Base-by-base conservation (phyloP, 2,888 invertebrate genomes). In the Idaea straminata region DNA sequence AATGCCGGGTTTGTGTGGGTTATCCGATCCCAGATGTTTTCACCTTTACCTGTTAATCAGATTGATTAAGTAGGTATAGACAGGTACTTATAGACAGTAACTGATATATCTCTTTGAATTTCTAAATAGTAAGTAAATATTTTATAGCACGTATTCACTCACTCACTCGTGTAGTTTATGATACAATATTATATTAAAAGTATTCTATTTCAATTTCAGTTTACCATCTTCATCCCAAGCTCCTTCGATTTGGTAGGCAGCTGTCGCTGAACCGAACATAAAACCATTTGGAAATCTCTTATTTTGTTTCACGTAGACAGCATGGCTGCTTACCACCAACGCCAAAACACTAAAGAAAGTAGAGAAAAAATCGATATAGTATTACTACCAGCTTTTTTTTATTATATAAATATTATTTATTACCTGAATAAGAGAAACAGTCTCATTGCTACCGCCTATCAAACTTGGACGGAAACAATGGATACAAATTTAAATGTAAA, bases 201-300 rank as follows among this genome's bases (percentile, higher is more conserved):
- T 16, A 16, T 58, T 15, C 3, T 15, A 59, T 59, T 16, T 7
- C 63, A 25, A 25, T 25, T 1, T 25, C 25, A 2, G 25, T 25
- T 75, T 74, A 87, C 88, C 86, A 72, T 85, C 87, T 62, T 79
- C 80, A 68, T 87, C 73, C 87, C 86, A 87, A 5, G 72, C 87
- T 15, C 87, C 87, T 59, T 87, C 87, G 2, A 88, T 82, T 68
- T 88, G 88, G 69, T 87, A 87, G 0, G 88, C 69, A 0, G 88
- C 84, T 1, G 88, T 87, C 5, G 87, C 83, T 5, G 82, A 76
- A 0, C 88, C 88, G 16, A 88, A 86, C 0, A 86, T 64, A 66
- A 88, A 88, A 61, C 85, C 83, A 69, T 83, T 80, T 0, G 87
- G 87, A 61, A 88, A 88, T 60, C 25, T 74, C 61, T 84, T 77